Percentiles rank a stretch among this genome's conserved stretches.
Conservation (phyloP, 2,797 vertebrate genomes). For the Gallinago stenura region DNA sequence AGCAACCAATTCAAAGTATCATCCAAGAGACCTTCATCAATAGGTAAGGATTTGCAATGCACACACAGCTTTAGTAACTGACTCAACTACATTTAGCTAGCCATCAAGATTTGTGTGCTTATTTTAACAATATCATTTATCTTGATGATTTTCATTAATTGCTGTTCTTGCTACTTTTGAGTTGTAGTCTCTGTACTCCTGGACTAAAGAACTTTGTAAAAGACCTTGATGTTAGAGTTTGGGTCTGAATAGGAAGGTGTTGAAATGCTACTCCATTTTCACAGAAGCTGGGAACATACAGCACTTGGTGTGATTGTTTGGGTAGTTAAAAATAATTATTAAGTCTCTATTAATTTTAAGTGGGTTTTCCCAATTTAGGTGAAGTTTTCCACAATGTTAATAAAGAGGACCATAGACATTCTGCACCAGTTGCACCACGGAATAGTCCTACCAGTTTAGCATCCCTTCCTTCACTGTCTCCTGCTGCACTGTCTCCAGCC, state of each 20-base stretch:
- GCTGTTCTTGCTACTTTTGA: background rate
- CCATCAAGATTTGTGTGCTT: background rate
- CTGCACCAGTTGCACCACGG: slow-evolving; percentile 84
- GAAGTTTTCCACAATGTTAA: slow-evolving; percentile 94
- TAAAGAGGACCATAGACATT: slow-evolving; percentile 93
- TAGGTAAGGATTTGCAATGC: slow-evolving; percentile 82
- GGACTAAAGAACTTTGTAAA: background rate
- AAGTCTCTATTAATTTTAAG: background rate
- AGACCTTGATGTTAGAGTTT: background rate
- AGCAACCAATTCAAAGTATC: slow-evolving; percentile 92
- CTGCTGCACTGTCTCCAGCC: slow-evolving; percentile 84
- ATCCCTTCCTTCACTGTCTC: slow-evolving; percentile 87
- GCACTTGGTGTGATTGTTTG: background rate
- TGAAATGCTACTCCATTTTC: background rate
- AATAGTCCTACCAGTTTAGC: slow-evolving; percentile 88
- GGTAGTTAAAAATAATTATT: background rate
- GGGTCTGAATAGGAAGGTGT: background rate
- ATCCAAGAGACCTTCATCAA: slow-evolving; percentile 89
- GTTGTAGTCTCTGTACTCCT: background rate
- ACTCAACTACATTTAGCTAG: background rate
- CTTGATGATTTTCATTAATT: background rate
- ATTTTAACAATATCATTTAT: background rate
- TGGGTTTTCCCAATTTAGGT: slow-evolving; percentile 74
- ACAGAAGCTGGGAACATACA: background rate
- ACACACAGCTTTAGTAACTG: background rate